Evolutionary conservation across 2,888 invertebrate species (phyloP), one percentile per base, ranked within the genome.

Genomic region (Caenorhabditis zanzibari): DNA sequence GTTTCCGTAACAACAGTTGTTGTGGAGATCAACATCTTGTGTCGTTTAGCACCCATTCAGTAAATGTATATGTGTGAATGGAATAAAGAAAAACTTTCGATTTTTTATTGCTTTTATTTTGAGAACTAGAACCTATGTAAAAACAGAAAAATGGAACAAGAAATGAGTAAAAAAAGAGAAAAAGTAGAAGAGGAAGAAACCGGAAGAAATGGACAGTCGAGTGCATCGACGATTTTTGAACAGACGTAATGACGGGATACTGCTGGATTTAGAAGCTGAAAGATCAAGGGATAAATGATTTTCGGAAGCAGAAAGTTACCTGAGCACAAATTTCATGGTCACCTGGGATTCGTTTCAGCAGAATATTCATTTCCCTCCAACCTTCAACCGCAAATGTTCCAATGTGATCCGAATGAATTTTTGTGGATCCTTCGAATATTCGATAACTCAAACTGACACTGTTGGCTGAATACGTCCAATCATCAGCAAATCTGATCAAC

Each of bases 391-490:
- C 86, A 24, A 76, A 73, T 2, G 81, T 76, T 44, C 81, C 84
- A 32, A 81, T 61, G 41, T 76, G 72, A 69, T 84, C 81, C 12
- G 72, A 66, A 49, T 76, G 72, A n/a, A 81, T 80, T 52, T 84
- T 81, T 41, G 68, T 77, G 41, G 82, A 79, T 61, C 86, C 85
- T 52, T 88, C 87, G 12, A 72, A 79, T n/a, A 90, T 85, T 28
- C 88, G 81, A 81, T 91, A 91, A 26, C 83, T 88, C 59, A 90
- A 68, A 49, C 80, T 85, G 26, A 90, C 81, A n/a, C 85, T 86
- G 56, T 69, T 84, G 9, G 88, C 58, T 5, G 76, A 76, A n/a
- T 88, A 68, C 0, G 88, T 85, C 90, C 90, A 91, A 38, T 86
- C 84, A n/a, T 88, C 86, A 41, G 89, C 90, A 12, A 91, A 84